Evolutionary conservation across 2,113 vertebrate genomes (phyloP), one percentile per base, ranked within the genome.

Genomic region (Columbina picui): DNA sequence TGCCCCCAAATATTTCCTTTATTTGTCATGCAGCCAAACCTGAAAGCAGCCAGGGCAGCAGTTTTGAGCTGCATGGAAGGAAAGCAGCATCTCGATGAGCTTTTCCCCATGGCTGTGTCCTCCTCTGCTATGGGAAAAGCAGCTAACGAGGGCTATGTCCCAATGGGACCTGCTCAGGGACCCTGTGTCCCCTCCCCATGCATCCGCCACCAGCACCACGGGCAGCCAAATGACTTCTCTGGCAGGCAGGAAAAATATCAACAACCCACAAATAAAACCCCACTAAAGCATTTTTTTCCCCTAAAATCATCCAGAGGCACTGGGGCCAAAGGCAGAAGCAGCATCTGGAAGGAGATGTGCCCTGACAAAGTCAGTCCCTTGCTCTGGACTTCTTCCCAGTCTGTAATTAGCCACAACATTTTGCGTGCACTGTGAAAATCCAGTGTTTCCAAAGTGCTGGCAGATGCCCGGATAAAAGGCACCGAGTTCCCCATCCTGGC

Each of bases 401-500:
- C 84, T 52, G 52, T 38, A 78, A 94, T 91, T 68, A 81, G 56
- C 60, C 21, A 7, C 11, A 76, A 87, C 39, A 32, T 84, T 90
- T 68, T 0, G 2, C 0, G 0, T 0, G 0, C 0, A 1, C 38
- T 0, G 0, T 34, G 75, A 79, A 85, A 79, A 90, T 6, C 1
- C 17, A 65, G 63, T 0, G 0, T 71, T 93, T 83, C 61, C 49
- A 47, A 71, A 82, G 61, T 0, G 0, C 25, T 10, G 52, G 56
- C 0, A 0, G 64, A 30, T 4, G 19, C 43, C 45, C 0, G 0
- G 38, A 15, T 30, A 76, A 90, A 67, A 77, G 55, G 25, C 0
- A 0, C 6, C 1, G 50, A 36, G 25, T 20, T 87, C 18, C 64
- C 50, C 32, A 43, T 43, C 53, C 67, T 1, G 0, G 36, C 21